Evolutionary conservation across 2,888 invertebrate species (phyloP), one percentile per base, ranked within the genome.

Genomic region (Phymatocera aterrima): DNA sequence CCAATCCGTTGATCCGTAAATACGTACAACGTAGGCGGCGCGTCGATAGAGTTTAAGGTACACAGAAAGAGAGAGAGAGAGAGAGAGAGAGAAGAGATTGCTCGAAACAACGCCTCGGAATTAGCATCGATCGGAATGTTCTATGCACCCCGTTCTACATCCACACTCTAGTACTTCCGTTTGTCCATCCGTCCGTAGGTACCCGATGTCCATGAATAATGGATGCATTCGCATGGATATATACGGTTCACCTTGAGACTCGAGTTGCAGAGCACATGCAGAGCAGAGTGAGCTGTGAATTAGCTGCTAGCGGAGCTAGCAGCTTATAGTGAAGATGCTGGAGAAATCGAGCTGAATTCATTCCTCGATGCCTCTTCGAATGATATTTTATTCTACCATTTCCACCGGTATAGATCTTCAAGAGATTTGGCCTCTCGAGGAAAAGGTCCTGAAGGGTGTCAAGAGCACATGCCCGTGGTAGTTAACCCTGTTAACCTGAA

Each of bases 401-500:
- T n/a, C n/a, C n/a, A n/a, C n/a, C n/a, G n/a, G n/a, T 18, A 15
- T 37, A 5, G 37, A 64, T 64, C 46, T 46, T 68, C 8, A n/a
- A 8, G 51, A 72, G 48, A 72, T 72, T 72, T 72, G 21, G 64
- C 34, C 0, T 18, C 10, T n/a, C 31, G n/a, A n/a, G n/a, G n/a
- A 34, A 72, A 51, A 31, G 68, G 46, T 65, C 43, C 15, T 28
- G 28, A n/a, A 72, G 51, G 12, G 34, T 18, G 4, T 31, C 6
- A 28, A 18, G 51, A 68, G 28, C 75, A 75, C 57, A 75, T 75
- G 75, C 57, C 75, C 75, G 37, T n/a, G n/a, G n/a, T 75, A 21
- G 75, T 75, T 75, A 75, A 75, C 75, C 75, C 51, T 57, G 75
- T 75, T 75, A 57, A 37, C 72, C 57, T 21, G 18, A 34, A 64